A percentile compares a stretch with the other conserved stretches of the same genome.
phyloP scores from a whole-genome alignment of 2,113 vertebrate species.

The Bettongia penicillata region DNA sequence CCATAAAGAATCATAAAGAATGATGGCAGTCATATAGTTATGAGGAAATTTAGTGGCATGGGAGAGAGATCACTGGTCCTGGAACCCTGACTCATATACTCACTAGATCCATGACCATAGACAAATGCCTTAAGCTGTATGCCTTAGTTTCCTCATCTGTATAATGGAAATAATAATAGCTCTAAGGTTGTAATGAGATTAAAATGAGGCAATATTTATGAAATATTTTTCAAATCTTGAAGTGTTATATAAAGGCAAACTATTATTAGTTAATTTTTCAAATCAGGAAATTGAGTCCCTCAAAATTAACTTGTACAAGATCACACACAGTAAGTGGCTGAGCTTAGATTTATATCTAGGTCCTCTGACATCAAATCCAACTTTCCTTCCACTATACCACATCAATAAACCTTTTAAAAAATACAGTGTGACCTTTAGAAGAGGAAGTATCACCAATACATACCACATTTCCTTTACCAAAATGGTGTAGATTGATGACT shows the following conservation, averaged over 20 bases:
- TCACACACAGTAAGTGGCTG: neutral
- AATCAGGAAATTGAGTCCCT: neutral
- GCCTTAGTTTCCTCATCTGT: neutral
- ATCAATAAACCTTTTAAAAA: slow-evolving; percentile 39
- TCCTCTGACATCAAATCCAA: neutral
- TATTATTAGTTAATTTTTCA: neutral
- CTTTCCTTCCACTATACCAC: neutral
- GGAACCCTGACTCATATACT: neutral
- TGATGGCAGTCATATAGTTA: neutral
- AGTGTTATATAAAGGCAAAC: neutral
- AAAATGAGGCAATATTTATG: neutral
- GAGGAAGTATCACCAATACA: slow-evolving; percentile 32
- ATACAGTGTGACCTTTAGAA: slow-evolving; percentile 33
- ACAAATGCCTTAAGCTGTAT: neutral
- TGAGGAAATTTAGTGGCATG: neutral
- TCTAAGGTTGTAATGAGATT: neutral
- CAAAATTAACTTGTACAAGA: neutral
- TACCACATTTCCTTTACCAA: neutral
- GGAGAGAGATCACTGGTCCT: neutral
- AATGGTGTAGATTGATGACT: slow-evolving; percentile 23
- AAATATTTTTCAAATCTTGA: neutral
- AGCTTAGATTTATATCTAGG: neutral
- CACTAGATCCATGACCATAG: neutral
- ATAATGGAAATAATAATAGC: neutral
- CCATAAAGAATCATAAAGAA: neutral